A percentile compares a stretch with the other conserved stretches of the same genome.
phyloP scores from a whole-genome alignment of 2,888 invertebrate species.

The Habroteleia sp. region DNA sequence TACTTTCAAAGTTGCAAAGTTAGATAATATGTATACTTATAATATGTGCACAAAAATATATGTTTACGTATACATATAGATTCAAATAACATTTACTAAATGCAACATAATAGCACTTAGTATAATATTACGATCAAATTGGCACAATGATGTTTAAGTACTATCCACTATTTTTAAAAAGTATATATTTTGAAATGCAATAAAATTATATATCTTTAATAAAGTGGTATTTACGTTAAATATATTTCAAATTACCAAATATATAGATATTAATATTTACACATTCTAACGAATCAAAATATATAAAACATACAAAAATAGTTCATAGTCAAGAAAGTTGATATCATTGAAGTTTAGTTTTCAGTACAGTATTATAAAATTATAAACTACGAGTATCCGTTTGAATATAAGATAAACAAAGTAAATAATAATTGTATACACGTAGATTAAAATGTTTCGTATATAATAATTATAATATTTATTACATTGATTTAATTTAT shows the following conservation, averaged over 20 bases:
- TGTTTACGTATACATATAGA: not conserved
- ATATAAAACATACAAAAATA: too few relatives aligned
- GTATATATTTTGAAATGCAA: not conserved
- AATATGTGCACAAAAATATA: constrained; percentile 2
- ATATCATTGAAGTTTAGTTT: too few relatives aligned
- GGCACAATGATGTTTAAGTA: constrained; percentile 38
- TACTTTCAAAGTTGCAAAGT: constrained; percentile 9
- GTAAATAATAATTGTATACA: too few relatives aligned
- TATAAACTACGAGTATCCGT: too few relatives aligned
- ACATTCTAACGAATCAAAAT: too few relatives aligned
- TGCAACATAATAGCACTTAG: constrained; percentile 11
- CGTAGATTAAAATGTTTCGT: too few relatives aligned
- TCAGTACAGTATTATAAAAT: too few relatives aligned
- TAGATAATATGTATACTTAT: constrained; percentile 6
- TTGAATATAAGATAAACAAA: too few relatives aligned
- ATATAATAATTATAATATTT: not conserved
- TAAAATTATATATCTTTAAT: not conserved
- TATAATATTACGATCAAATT: constrained; percentile 9
- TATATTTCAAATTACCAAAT: too few relatives aligned
- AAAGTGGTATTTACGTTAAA: too few relatives aligned
- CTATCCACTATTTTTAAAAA: constrained; percentile 15
- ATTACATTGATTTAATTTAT: constrained; percentile 8
- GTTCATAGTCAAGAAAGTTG: too few relatives aligned
- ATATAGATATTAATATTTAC: too few relatives aligned
- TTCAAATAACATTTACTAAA: constrained; percentile 4